These are phyloP conservation scores for Lasioglossum calceatum DNA, from an alignment of 2,888 invertebrate species.

Conservation along the genomic window DNA sequence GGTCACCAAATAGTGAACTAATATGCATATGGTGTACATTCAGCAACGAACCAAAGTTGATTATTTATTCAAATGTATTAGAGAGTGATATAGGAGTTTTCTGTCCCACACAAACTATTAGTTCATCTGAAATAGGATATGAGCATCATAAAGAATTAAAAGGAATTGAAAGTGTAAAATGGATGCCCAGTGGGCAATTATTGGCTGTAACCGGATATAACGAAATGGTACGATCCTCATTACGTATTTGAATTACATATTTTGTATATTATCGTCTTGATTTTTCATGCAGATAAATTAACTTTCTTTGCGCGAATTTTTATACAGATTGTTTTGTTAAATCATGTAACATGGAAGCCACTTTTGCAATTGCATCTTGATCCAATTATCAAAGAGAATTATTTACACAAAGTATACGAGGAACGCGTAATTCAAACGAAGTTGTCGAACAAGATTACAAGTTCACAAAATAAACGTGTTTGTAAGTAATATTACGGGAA, in stretches of 20 bases:
- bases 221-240: constrained; percentile 75
- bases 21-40: constrained; percentile 81
- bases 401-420: constrained; percentile 78
- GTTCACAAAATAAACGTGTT: constrained; percentile 64
- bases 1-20: constrained; percentile 81
- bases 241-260: constrained; percentile 10
- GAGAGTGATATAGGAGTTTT: constrained; percentile 79
- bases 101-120: constrained; percentile 62
- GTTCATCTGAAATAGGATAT: not conserved
- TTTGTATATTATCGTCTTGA: not conserved
- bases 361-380: constrained; percentile 76
- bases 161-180: constrained; percentile 79
- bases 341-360: constrained; percentile 81
- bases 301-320: constrained; percentile 4
- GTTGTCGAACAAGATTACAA: constrained; percentile 63
- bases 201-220: constrained; percentile 80
- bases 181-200: constrained; percentile 81
- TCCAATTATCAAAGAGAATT: constrained; percentile 78
- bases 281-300: not conserved
- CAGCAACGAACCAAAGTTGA: constrained; percentile 76
- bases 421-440: constrained; percentile 73
- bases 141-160: constrained; percentile 65
- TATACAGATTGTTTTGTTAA: constrained; percentile 78
- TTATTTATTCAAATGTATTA: constrained; percentile 78
- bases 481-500: constrained; percentile 70